A percentile compares a stretch with the other conserved stretches of the same genome.
phyloP scores from a whole-genome alignment of 2,797 vertebrate genomes.

The Caiman crocodilus region DNA sequence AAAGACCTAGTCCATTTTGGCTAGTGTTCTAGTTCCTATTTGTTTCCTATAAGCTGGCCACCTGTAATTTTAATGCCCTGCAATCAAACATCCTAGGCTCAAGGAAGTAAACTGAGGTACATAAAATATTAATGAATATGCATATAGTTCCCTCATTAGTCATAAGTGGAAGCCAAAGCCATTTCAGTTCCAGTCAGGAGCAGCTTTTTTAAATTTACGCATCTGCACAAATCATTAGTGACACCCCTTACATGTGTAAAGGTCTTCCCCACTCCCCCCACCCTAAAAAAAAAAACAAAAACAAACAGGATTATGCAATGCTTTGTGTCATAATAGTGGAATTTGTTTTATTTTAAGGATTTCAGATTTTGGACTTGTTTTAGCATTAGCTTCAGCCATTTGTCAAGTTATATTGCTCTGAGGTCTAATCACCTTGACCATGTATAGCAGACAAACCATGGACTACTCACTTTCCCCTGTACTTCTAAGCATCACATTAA shows the following conservation, averaged over 20 bases:
- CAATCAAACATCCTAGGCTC: not conserved
- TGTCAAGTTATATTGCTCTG: rapidly evolving
- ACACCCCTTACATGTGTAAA: rapidly evolving
- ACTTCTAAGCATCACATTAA: not conserved
- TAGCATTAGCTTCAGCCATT: not conserved
- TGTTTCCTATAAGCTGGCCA: not conserved
- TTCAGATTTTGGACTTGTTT: rapidly evolving
- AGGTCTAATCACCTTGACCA: conserved; percentile 53
- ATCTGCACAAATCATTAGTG: rapidly evolving
- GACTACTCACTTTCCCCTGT: not conserved
- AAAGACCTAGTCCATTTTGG: not conserved
- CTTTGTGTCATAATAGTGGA: not conserved
- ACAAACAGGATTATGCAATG: not conserved
- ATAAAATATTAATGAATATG: rapidly evolving
- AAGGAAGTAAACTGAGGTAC: not conserved
- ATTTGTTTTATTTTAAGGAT: rapidly evolving
- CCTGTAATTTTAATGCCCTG: not conserved
- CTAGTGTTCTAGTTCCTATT: not conserved
- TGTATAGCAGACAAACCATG: not conserved
- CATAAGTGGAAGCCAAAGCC: not conserved
- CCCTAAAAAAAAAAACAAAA: too few species aligned
- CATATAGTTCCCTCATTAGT: not conserved
- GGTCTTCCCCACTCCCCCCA: too few species aligned
- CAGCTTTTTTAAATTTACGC: not conserved
- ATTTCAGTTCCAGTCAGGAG: not conserved